Percentiles rank a stretch among this genome's conserved stretches.
These are phyloP conservation scores for Potamarius usumacintae DNA, from an alignment of 2,113 vertebrate genomes.

Conservation along the genomic window DNA sequence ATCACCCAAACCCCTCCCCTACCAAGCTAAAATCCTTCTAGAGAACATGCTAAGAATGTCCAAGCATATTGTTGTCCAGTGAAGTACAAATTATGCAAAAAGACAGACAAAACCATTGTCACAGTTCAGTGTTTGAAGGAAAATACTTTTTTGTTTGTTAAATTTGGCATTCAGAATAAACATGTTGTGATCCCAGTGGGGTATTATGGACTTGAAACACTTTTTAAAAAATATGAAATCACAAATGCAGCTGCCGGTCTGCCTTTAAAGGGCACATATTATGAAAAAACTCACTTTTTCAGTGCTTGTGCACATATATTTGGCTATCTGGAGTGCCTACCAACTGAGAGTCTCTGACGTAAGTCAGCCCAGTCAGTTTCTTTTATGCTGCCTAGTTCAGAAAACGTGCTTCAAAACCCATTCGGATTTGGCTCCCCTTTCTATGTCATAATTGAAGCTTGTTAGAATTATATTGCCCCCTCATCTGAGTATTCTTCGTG, in stretches of 20 bases:
- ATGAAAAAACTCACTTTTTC: too few relatives aligned
- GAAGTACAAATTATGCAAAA: neutral
- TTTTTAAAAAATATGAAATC: neutral
- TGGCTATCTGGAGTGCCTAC: too few relatives aligned
- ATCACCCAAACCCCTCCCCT: too few relatives aligned
- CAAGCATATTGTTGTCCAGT: neutral
- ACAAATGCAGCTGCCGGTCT: neutral
- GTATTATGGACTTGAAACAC: neutral
- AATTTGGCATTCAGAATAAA: neutral
- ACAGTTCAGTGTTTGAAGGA: neutral
- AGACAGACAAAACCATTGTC: neutral
- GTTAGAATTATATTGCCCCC: too few relatives aligned
- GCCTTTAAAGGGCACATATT: neutral
- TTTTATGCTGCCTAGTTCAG: too few relatives aligned
- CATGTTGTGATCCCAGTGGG: neutral
- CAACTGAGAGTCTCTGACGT: too few relatives aligned
- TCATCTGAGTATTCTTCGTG: too few relatives aligned
- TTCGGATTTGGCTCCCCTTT: too few relatives aligned
- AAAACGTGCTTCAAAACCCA: too few relatives aligned
- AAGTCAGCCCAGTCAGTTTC: too few relatives aligned
- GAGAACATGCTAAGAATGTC: neutral
- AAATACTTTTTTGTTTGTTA: neutral
- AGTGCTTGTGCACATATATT: too few relatives aligned
- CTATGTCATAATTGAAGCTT: too few relatives aligned
- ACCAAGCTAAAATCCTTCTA: neutral